Conservation (phyloP, 2,113 vertebrate species). For the Entelurus aequoreus region DNA sequence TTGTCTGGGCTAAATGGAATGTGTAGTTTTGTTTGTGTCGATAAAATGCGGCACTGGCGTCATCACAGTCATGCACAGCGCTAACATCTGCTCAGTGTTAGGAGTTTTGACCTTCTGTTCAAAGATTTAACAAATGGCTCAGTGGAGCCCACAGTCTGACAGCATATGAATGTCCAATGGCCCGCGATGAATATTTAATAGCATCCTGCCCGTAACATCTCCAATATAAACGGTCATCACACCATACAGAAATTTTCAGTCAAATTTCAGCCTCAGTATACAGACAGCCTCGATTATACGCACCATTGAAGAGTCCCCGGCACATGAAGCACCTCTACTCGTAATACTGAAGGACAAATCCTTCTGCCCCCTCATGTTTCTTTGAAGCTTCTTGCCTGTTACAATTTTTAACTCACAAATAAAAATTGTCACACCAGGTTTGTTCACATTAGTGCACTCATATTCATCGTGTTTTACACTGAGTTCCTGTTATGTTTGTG, state of each 20-base stretch:
- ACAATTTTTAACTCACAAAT: slow-evolving; percentile 19
- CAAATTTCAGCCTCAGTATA: slow-evolving; percentile 34
- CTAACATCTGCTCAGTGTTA: slow-evolving; percentile 26
- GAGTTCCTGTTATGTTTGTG: too few relatives aligned
- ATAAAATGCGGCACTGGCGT: neutral
- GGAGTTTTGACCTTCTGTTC: slow-evolving; percentile 53
- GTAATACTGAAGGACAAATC: slow-evolving; percentile 57
- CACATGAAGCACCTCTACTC: slow-evolving; percentile 48
- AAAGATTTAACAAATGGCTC: slow-evolving; percentile 48
- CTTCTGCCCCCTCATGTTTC: slow-evolving; percentile 22
- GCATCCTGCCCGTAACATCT: slow-evolving; percentile 37
- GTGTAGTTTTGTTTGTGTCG: too few relatives aligned
- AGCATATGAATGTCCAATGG: slow-evolving; percentile 32
- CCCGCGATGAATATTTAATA: slow-evolving; percentile 55
- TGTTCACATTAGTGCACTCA: slow-evolving; percentile 4
- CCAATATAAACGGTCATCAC: slow-evolving; percentile 32
- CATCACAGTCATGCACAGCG: slow-evolving; percentile 1
- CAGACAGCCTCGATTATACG: slow-evolving; percentile 55
- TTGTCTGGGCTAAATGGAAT: too few relatives aligned
- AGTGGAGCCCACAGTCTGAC: slow-evolving; percentile 38
- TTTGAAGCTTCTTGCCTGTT: slow-evolving; percentile 8
- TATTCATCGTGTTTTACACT: too few relatives aligned
- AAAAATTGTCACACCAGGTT: slow-evolving; percentile 18
- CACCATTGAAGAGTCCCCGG: slow-evolving; percentile 47
- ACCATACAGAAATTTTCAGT: slow-evolving; percentile 25